Conservation (phyloP, 1,140 invertebrate genomes). For the Drosophila athabasca region DNA sequence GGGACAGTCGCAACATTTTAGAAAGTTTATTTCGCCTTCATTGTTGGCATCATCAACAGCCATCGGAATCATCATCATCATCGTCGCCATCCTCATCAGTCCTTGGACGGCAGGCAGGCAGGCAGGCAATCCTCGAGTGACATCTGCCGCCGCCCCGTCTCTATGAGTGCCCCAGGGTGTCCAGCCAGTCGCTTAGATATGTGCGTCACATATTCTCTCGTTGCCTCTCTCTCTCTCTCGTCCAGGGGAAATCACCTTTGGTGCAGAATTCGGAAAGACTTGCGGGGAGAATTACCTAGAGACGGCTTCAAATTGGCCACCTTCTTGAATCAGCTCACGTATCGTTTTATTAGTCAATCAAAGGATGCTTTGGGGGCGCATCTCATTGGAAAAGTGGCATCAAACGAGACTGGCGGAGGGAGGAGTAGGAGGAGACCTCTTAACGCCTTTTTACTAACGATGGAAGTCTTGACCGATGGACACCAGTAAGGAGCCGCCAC, state of each 20-base stretch:
- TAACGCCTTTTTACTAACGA: no score
- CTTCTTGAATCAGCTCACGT: slow-evolving; percentile 68
- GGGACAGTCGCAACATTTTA: slow-evolving; percentile 63
- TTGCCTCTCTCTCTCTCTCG: not conserved
- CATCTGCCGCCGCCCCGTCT: slow-evolving; percentile 50
- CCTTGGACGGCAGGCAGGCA: slow-evolving; percentile 19
- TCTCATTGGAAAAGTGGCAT: slow-evolving; percentile 21
- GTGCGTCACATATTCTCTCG: slow-evolving; percentile 67
- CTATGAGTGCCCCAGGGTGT: slow-evolving; percentile 38
- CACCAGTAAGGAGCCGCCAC: no score
- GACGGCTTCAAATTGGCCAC: slow-evolving; percentile 51
- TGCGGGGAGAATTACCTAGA: slow-evolving; percentile 61
- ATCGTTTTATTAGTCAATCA: slow-evolving; percentile 80
- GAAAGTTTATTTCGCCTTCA: slow-evolving; percentile 67
- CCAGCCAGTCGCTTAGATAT: slow-evolving; percentile 64
- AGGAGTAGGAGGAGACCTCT: slow-evolving; percentile 1
- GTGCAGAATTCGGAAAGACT: slow-evolving; percentile 27
- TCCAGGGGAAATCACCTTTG: slow-evolving; percentile 62
- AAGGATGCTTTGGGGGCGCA: slow-evolving; percentile 68
- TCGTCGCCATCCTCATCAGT: slow-evolving; percentile 27
- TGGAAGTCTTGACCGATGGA: no score
- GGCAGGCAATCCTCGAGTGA: slow-evolving; percentile 49
- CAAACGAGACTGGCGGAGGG: not conserved
- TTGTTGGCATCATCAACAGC: slow-evolving; percentile 70
- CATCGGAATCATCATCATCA: slow-evolving; percentile 55